Evolutionary conservation across 2,888 invertebrate genomes (phyloP).

Genomic region (Drosophila mulleri): DNA sequence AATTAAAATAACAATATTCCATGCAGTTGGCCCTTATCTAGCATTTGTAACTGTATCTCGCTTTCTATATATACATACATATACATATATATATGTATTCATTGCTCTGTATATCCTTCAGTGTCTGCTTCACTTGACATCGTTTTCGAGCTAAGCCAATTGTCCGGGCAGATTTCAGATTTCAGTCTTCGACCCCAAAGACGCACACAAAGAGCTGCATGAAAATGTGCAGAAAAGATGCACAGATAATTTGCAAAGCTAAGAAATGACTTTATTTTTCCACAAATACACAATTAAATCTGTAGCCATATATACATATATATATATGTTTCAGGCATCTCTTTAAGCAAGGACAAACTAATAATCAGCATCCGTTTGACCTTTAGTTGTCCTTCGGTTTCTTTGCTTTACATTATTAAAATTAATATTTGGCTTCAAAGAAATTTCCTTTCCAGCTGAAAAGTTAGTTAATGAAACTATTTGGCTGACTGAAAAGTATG

Average conservation of each 20-base stretch:
- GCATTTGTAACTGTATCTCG: constrained; percentile 23
- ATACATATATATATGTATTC: not conserved
- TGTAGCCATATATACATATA: not conserved
- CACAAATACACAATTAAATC: constrained; percentile 10
- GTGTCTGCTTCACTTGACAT: constrained; percentile 41
- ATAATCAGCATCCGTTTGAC: constrained; percentile 18
- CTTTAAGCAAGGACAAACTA: constrained; percentile 20
- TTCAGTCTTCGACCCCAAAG: constrained; percentile 24
- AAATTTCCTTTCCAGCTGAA: not conserved
- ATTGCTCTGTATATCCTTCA: not conserved
- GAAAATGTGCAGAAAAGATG: constrained; percentile 49
- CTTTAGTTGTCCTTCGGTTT: not conserved
- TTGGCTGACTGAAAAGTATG: not conserved
- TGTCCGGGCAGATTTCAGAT: constrained; percentile 36
- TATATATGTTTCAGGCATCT: not conserved
- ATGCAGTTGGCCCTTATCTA: constrained; percentile 45
- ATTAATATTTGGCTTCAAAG: not conserved
- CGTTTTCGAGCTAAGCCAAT: constrained; percentile 42
- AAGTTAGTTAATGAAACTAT: not conserved
- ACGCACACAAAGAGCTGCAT: constrained; percentile 19
- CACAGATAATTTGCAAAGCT: constrained; percentile 47
- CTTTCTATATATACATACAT: not conserved
- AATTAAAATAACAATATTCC: constrained; percentile 80
- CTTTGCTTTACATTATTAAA: not conserved
- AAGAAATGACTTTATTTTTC: constrained; percentile 8